A percentile compares a stretch with the other conserved stretches of the same genome.
These are phyloP conservation scores for Microplitis deprimator DNA, from an alignment of 2,888 invertebrate genomes.

Conservation along the genomic window DNA sequence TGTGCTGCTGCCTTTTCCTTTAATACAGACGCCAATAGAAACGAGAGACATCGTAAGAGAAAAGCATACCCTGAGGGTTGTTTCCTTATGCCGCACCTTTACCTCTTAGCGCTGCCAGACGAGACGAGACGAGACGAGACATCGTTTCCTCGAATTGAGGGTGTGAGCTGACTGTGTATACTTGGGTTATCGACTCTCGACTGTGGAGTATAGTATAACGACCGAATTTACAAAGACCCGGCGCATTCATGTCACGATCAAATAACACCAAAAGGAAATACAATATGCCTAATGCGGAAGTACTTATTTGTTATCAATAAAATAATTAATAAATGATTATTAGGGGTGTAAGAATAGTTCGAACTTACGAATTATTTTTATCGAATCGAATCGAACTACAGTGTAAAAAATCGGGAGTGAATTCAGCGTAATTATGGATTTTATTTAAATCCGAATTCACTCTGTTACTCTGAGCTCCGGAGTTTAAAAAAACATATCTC, in stretches of 20 bases:
- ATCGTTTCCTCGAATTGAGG: slow-evolving; percentile 36
- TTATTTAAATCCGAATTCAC: no score
- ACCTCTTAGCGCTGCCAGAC: slow-evolving; percentile 18
- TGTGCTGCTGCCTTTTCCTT: slow-evolving; percentile 30
- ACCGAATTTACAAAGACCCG: slow-evolving; percentile 35
- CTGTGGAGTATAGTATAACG: slow-evolving; percentile 42
- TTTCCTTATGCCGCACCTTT: slow-evolving; percentile 38
- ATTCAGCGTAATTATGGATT: no score
- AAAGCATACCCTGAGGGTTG: slow-evolving; percentile 40
- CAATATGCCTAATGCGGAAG: neutral
- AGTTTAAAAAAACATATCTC: no score
- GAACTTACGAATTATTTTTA: no score
- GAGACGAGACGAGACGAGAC: slow-evolving; percentile 46
- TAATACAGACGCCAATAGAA: neutral
- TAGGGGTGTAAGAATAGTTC: no score
- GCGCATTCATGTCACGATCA: neutral
- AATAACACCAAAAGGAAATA: neutral
- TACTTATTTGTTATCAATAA: neutral
- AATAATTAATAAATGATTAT: neutral
- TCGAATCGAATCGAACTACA: no score
- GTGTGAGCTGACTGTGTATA: slow-evolving; percentile 27
- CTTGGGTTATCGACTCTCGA: slow-evolving; percentile 48
- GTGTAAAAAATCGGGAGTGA: no score
- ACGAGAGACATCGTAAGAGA: slow-evolving; percentile 25
- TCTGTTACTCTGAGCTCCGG: no score